Base-by-base conservation (phyloP, 2,113 vertebrate genomes). In the Penelope pileata region DNA sequence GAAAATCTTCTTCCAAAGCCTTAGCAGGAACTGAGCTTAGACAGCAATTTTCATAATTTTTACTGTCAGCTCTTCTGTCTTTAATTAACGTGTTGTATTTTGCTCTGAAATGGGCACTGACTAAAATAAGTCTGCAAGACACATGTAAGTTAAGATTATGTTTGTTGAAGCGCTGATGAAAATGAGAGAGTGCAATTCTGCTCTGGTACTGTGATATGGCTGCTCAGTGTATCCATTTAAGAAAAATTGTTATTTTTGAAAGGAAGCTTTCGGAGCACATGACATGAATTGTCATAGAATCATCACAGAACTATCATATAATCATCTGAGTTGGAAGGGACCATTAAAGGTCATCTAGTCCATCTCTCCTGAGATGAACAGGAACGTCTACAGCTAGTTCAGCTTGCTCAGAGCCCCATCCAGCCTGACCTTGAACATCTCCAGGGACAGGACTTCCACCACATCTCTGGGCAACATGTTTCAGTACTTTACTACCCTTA, bases 61-160 rank as follows among this genome's bases (percentile, higher is more conserved):
- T 91, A 34, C 79, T 90, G 83, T 90, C 88, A 83, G 70, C 88
- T 91, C 29, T 82, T 88, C 80, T 89, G 17, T 75, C 67, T 54
- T 87, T 88, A 94, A 83, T 76, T 74, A 91, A 59, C 66, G 19
- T 54, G 29, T 72, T 94, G 66, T 73, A 69, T 81, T 93, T 78
- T 83, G 48, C n/a, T 86, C 83, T 64, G 24, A 77, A 92, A 81
- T 51, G 27, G 24, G 47, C 70, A 83, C 75, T 78, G 81, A 75
- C 86, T 83, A 27, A 79, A 95, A 17, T 38, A 76, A 74, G 40
- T 51, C 81, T 79, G 48, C 2, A 18, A 89, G 77, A 51, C 3
- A 11, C 36, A 32, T 67, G 62, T 66, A 64, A 76, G 42, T 42
- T 86, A 60, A 42, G 36, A 58, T 64, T 59, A n/a, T 69, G 45